These are phyloP conservation scores for Orchesella cincta DNA, from an alignment of 1,140 invertebrate genomes.

Conservation along the genomic window DNA sequence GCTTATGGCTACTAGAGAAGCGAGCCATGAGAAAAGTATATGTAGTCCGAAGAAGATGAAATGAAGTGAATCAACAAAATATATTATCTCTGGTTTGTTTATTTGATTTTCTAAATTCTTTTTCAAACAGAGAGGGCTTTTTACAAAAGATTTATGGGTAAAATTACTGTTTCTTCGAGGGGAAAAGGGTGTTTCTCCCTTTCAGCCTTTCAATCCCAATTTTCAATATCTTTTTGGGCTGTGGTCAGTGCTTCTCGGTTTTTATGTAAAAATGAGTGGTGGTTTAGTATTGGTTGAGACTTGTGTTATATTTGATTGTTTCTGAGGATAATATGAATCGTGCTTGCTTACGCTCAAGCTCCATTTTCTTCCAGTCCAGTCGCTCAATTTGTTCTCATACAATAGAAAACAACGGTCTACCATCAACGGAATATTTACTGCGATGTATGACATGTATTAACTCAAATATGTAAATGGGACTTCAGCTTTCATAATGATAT, in stretches of 20 bases:
- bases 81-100: constrained; percentile 7
- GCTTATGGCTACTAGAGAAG: neutral
- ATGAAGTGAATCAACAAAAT: constrained; percentile 1
- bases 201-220: constrained; percentile 1
- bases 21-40: neutral
- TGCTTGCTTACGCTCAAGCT: neutral
- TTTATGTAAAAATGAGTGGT: constrained; percentile 4
- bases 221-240: constrained; percentile 4
- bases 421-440: too few relatives aligned
- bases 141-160: constrained; percentile 24
- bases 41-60: neutral
- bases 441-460: too few relatives aligned
- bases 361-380: neutral
- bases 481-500: too few relatives aligned
- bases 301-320: too few relatives aligned
- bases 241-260: constrained; percentile 1
- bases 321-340: too few relatives aligned
- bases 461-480: too few relatives aligned
- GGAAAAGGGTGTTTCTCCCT: constrained; percentile 19
- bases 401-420: too few relatives aligned
- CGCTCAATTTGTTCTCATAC: too few relatives aligned
- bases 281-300: too few relatives aligned
- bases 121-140: neutral
- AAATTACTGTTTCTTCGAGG: constrained; percentile 26
- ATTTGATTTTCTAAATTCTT: constrained; percentile 6